Percentiles rank a stretch among this genome's conserved stretches.
Conservation (phyloP, 2,113 vertebrate genomes). For the Hemibates koningsi region DNA sequence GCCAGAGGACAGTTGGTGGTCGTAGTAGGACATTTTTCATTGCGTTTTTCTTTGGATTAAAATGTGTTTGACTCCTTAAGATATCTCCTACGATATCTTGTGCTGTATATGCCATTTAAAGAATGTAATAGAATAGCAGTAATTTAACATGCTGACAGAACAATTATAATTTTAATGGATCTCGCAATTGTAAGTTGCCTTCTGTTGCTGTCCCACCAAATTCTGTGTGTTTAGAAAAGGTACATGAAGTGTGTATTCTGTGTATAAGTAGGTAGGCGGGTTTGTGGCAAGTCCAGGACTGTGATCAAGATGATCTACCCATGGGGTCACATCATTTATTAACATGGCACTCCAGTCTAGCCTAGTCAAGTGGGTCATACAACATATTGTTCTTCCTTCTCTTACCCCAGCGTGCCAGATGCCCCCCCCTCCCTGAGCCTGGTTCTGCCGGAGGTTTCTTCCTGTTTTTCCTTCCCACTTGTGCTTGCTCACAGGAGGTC, state of each 20-base stretch:
- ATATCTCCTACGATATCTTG: not conserved
- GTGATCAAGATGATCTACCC: not conserved
- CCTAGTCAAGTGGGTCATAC: not conserved
- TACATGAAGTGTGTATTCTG: not conserved
- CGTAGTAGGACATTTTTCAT: not conserved
- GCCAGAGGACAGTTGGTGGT: not conserved
- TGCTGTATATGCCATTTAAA: not conserved
- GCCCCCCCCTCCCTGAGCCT: not conserved
- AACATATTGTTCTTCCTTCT: not conserved
- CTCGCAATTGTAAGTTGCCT: not conserved
- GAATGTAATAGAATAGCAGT: not conserved
- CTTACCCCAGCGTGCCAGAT: not conserved
- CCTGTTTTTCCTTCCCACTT: not conserved
- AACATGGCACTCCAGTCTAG: not conserved
- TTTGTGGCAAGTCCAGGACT: not conserved
- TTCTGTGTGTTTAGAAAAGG: not conserved
- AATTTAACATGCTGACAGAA: not conserved
- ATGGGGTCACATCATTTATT: not conserved
- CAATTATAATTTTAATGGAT: not conserved
- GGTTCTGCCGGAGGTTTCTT: not conserved
- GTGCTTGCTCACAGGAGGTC: not conserved
- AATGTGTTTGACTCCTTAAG: not conserved
- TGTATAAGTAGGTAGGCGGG: not conserved
- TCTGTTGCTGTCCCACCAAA: not conserved
- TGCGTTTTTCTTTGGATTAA: not conserved